phyloP scores from a whole-genome alignment of 1,140 invertebrate species.

The Diachasma alloeum region DNA sequence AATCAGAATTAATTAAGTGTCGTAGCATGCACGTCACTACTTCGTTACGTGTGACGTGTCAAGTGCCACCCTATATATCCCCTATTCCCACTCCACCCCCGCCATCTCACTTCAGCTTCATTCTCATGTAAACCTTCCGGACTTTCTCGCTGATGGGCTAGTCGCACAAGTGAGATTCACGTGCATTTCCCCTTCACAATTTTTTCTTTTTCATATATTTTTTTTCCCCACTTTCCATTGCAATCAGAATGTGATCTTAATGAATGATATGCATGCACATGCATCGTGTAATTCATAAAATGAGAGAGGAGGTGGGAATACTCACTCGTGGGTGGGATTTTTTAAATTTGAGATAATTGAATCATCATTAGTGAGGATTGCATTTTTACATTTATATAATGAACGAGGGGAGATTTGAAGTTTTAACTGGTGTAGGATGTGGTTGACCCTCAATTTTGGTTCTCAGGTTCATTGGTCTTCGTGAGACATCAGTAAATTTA shows the following conservation, averaged over 20 bases:
- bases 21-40: slow-evolving; percentile 62
- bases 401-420: too few species aligned
- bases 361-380: too few species aligned
- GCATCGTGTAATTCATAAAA: slow-evolving; percentile 12
- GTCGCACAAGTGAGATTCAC: background rate
- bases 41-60: slow-evolving; percentile 64
- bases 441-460: too few species aligned
- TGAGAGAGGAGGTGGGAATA: background rate
- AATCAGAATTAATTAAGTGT: slow-evolving; percentile 66
- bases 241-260: slow-evolving; percentile 45
- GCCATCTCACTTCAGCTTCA: slow-evolving; percentile 26
- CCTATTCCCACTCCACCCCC: slow-evolving; percentile 8
- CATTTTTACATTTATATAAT: too few species aligned
- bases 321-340: background rate
- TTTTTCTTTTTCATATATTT: slow-evolving; percentile 11
- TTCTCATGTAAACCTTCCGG: background rate
- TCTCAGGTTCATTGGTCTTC: too few species aligned
- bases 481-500: too few species aligned
- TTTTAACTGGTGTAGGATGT: too few species aligned
- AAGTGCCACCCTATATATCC: slow-evolving; percentile 48
- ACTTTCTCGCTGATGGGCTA: background rate
- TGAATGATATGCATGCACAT: slow-evolving; percentile 59
- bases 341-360: background rate
- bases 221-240: background rate
- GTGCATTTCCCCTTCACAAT: slow-evolving; percentile 14